Evolutionary conservation across 2,888 invertebrate species (phyloP), one percentile per base, ranked within the genome.

Genomic region (Lymantria monacha): DNA sequence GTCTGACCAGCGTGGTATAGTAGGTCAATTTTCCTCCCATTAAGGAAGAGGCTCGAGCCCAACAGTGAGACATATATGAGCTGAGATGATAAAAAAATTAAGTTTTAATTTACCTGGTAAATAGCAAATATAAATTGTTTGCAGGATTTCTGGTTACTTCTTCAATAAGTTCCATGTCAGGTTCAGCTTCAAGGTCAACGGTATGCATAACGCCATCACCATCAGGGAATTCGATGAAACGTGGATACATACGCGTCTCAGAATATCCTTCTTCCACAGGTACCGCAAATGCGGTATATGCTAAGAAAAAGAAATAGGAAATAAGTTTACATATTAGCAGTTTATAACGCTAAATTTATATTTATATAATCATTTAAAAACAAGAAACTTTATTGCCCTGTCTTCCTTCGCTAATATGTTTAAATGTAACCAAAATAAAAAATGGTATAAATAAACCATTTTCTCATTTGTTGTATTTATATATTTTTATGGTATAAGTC

Each of bases 161-260:
- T 0, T 66, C 55, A 7, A 81, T 42, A 1, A 76, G 37, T 37
- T 69, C 63, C 56, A 51, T 57, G 54, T 81, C 66, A 12, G 70
- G 70, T 36, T 74, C 68, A 0, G 61, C 75, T 42, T 76, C 68
- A 0, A 81, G 69, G 50, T 81, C 81, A 22, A 81, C 79, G 9
- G 53, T 56, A 33, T 74, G 77, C 37, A 70, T 49, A 11, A 69
- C 51, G 1, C 79, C 79, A 0, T 79, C 75, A 0, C 69, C 76
- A 55, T 70, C 80, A 0, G 79, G 73, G 30, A 81, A 70, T 46
- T 78, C 57, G 12, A 79, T 69, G 57, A 51, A 74, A 33, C 81
- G 59, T 10, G 75, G 69, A 51, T 79, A 79, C 9, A 2, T 10
- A 0, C 33, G 45, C 1, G 8, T 7, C 12, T 59, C 55, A 8